phyloP scores from a whole-genome alignment of 2,888 invertebrate species.

The Hoplodrina blanda region DNA sequence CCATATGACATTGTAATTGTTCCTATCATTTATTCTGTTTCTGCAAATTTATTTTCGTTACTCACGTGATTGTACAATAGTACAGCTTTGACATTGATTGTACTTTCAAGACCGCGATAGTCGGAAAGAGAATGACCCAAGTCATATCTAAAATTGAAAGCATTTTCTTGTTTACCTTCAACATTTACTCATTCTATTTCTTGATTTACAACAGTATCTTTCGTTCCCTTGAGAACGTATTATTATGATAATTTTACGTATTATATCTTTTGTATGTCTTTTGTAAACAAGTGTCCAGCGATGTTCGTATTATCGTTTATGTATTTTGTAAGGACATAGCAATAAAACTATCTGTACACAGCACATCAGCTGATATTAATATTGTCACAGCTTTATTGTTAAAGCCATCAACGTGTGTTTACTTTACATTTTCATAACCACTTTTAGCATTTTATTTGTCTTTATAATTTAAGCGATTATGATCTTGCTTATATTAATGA shows the following conservation, averaged over 20 bases:
- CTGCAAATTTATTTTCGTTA: conserved; percentile 29
- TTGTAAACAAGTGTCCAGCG: conserved; percentile 43
- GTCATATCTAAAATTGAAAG: conserved; percentile 35
- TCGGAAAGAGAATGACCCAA: conserved; percentile 11
- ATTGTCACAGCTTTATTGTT: conserved; percentile 44
- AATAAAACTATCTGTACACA: conserved; percentile 40
- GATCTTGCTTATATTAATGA: conserved; percentile 14
- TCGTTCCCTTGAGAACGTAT: conserved; percentile 43
- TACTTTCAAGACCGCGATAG: conserved; percentile 11
- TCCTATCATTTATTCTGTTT: conserved; percentile 59
- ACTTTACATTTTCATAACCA: conserved; percentile 38
- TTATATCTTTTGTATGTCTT: conserved; percentile 43
- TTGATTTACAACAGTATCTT: conserved; percentile 25
- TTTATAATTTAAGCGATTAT: conserved; percentile 14
- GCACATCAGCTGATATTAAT: conserved; percentile 45
- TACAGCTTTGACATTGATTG: conserved; percentile 27
- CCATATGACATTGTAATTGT: conserved; percentile 71
- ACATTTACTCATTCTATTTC: conserved; percentile 23
- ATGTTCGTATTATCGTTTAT: conserved; percentile 38
- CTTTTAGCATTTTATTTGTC: conserved; percentile 37
- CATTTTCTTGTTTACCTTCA: conserved; percentile 33
- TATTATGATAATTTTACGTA: conserved; percentile 49
- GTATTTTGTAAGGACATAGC: conserved; percentile 44
- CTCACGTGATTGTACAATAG: conserved; percentile 33
- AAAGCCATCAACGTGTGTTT: conserved; percentile 32